These are phyloP conservation scores for Takifugu bimaculatus DNA, from an alignment of 2,113 vertebrate species.

Conservation along the genomic window DNA sequence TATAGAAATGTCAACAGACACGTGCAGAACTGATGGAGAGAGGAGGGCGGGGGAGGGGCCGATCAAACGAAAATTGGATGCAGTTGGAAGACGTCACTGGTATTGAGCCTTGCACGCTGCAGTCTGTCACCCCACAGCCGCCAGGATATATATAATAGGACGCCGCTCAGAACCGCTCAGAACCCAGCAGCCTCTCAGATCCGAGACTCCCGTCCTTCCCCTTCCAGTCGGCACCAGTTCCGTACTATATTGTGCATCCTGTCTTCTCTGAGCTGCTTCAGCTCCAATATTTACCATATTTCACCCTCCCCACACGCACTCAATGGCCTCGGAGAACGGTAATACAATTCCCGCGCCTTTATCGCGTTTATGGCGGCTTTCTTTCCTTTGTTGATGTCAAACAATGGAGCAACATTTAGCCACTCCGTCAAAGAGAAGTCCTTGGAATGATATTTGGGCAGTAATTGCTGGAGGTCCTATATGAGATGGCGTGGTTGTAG, in stretches of 20 bases:
- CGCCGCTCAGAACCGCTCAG: constrained; percentile 42
- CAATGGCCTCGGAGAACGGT: constrained; percentile 47
- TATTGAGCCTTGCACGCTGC: constrained; percentile 55
- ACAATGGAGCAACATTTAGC: no score
- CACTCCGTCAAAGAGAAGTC: no score
- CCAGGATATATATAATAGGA: constrained; percentile 58
- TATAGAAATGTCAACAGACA: no score
- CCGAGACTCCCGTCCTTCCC: constrained; percentile 65
- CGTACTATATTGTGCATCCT: constrained; percentile 41
- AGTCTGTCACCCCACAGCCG: constrained; percentile 38
- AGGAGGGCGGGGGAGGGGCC: constrained; percentile 48
- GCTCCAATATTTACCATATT: constrained; percentile 48
- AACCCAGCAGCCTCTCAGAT: constrained; percentile 57
- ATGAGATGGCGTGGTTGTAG: no score
- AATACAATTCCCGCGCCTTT: constrained; percentile 20
- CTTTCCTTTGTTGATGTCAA: neutral
- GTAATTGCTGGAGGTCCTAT: no score
- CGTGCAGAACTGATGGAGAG: constrained; percentile 32
- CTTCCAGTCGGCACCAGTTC: constrained; percentile 33
- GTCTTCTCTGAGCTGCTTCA: constrained; percentile 13
- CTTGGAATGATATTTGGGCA: no score
- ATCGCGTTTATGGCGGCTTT: neutral
- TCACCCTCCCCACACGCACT: constrained; percentile 46
- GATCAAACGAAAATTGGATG: constrained; percentile 64
- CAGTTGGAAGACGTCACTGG: constrained; percentile 60